phyloP scores from a whole-genome alignment of 1,140 invertebrate species.

The Dermatophagoides farinae region DNA sequence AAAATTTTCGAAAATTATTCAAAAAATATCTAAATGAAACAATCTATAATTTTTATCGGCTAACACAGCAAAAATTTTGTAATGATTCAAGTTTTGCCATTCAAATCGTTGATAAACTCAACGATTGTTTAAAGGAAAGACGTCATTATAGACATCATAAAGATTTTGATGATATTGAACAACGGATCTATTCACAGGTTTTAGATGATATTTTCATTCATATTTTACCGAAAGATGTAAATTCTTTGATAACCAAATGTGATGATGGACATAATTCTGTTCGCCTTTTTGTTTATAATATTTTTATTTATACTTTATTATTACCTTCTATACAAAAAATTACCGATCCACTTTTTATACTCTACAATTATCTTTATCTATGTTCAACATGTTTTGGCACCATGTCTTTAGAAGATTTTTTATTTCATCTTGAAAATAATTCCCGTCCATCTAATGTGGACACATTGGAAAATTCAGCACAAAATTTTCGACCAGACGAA shows the following conservation, averaged over 20 bases:
- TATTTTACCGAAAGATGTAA: neutral
- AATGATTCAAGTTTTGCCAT: neutral
- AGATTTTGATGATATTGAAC: neutral
- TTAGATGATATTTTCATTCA: neutral
- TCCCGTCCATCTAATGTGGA: neutral
- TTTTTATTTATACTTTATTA: neutral
- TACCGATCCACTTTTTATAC: neutral
- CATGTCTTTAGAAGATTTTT: neutral
- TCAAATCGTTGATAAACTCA: neutral
- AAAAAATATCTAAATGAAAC: neutral
- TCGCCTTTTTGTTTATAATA: neutral
- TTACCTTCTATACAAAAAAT: neutral
- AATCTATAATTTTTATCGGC: neutral
- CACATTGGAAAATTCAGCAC: neutral
- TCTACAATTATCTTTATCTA: neutral
- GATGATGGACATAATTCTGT: neutral
- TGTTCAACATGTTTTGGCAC: neutral
- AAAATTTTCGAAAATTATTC: neutral
- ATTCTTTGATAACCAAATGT: constrained; percentile 5
- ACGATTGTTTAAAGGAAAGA: neutral
- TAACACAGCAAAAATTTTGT: neutral
- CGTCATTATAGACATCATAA: neutral
- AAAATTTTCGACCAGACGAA: neutral
- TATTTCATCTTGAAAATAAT: neutral
- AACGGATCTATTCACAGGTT: neutral